Evolutionary conservation across 92 coral and sea anemone species (phyloP).

Genomic region (Scolanthus callimorphus): DNA sequence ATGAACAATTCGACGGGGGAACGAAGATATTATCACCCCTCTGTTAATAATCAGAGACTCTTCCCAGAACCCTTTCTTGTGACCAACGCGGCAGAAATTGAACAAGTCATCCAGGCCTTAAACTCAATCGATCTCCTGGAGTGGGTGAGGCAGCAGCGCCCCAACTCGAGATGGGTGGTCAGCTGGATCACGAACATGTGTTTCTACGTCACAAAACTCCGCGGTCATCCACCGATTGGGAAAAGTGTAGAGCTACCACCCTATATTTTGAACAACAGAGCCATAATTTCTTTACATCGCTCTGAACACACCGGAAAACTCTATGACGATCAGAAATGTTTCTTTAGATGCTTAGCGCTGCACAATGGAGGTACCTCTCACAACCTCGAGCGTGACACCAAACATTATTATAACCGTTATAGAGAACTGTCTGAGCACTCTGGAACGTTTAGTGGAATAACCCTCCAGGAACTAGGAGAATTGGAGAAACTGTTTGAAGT

Average conservation of each 20-base stretch:
- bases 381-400: no score
- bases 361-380: no score
- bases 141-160: slow-evolving; percentile 26
- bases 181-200: slow-evolving; percentile 14
- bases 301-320: no score
- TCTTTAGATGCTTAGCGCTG: no score
- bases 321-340: no score
- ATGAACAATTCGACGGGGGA: slow-evolving; percentile 43
- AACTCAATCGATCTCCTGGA: slow-evolving; percentile 19
- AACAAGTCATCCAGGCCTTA: slow-evolving; percentile 17
- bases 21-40: slow-evolving; percentile 29
- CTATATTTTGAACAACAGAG: background rate
- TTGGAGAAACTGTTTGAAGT: slow-evolving; percentile 11
- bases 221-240: slow-evolving; percentile 1
- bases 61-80: slow-evolving; percentile 17
- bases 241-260: background rate
- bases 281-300: no score
- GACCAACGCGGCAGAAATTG: background rate
- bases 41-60: slow-evolving; percentile 14
- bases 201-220: slow-evolving; percentile 9
- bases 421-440: no score
- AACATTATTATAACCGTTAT: no score
- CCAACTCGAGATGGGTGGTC: slow-evolving; percentile 34
- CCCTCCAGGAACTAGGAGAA: background rate
- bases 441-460: no score